phyloP scores from a whole-genome alignment of 2,113 vertebrate species.

The Carassius auratus region DNA sequence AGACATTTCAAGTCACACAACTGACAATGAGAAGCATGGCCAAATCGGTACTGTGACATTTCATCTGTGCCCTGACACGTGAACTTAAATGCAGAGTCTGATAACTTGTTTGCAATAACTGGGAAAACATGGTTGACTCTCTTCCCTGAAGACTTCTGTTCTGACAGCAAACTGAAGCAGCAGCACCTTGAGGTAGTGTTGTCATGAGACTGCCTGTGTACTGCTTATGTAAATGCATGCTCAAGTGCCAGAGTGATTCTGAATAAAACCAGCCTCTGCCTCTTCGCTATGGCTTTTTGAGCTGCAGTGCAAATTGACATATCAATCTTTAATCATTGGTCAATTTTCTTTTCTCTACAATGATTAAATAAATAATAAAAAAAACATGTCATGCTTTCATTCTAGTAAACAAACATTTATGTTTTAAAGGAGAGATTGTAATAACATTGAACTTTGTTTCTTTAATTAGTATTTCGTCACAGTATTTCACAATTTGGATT shows the following conservation, averaged over 20 bases:
- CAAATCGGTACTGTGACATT: not conserved
- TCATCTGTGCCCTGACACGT: not conserved
- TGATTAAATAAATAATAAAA: too few species aligned
- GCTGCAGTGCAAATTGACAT: conserved; percentile 4
- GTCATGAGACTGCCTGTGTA: conserved; percentile 1
- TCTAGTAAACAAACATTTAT: not conserved
- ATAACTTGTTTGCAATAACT: not conserved
- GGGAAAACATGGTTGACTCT: not conserved
- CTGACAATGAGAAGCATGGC: not conserved
- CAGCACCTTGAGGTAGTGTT: not conserved
- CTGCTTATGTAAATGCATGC: conserved; percentile 19
- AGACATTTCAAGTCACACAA: not conserved
- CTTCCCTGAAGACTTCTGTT: not conserved
- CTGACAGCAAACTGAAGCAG: not conserved
- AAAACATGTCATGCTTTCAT: not conserved
- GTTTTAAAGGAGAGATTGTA: not conserved
- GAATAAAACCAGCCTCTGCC: not conserved
- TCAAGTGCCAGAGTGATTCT: not conserved
- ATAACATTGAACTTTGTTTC: not conserved
- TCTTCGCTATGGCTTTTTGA: not conserved
- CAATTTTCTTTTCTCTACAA: not conserved
- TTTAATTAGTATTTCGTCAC: not conserved
- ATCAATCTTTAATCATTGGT: not conserved
- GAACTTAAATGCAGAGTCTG: not conserved
- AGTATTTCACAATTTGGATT: not conserved